These are phyloP conservation scores for Poecile atricapillus DNA, from an alignment of 2,113 vertebrate genomes.

Conservation along the genomic window DNA sequence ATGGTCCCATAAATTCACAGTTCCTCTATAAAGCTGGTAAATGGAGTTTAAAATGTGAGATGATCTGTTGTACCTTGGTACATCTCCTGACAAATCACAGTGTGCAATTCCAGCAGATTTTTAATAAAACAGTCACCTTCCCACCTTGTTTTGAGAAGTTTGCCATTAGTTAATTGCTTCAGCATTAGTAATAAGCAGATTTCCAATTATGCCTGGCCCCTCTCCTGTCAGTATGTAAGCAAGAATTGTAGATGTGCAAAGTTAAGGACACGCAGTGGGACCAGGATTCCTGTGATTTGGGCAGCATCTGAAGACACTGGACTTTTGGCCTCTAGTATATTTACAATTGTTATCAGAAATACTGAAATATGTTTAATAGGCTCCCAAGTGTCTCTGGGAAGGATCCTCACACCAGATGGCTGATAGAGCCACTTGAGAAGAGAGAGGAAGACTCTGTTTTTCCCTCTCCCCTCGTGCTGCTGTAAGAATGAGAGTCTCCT, in stretches of 20 bases:
- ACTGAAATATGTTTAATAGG: neutral
- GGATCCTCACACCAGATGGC: neutral
- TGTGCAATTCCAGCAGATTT: neutral
- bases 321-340: neutral
- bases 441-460: neutral
- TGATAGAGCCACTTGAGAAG: neutral
- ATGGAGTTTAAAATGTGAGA: neutral
- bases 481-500: neutral
- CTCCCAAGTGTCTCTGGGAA: neutral
- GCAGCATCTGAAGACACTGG: neutral
- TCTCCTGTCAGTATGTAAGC: neutral
- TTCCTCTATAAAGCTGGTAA: neutral
- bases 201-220: neutral
- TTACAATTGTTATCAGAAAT: neutral
- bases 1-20: neutral
- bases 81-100: neutral
- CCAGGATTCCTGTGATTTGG: neutral
- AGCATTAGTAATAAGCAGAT: neutral
- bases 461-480: neutral
- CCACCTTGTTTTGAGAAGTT: neutral
- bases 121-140: rapidly evolving
- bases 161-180: neutral
- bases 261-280: rapidly evolving
- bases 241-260: neutral
- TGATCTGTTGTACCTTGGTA: neutral